These are phyloP conservation scores for Spicauda simplicius DNA, from an alignment of 2,888 invertebrate genomes.

Conservation along the genomic window DNA sequence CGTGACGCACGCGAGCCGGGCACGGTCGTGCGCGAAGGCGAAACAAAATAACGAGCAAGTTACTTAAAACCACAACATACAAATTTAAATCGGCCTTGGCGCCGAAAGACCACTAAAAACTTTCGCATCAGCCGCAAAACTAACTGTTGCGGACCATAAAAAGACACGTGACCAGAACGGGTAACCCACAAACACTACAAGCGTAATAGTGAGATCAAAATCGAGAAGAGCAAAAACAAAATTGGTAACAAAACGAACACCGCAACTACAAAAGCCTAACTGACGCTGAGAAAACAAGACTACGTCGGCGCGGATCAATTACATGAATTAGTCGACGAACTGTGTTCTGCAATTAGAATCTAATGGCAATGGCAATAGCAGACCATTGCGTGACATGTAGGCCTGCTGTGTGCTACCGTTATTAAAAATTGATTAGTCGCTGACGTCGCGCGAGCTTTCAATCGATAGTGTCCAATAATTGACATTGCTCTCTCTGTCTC, in stretches of 20 bases:
- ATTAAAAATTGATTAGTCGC: conserved; percentile 63
- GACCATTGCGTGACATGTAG: conserved; percentile 53
- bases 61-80: conserved; percentile 43
- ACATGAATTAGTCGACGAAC: conserved; percentile 57
- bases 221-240: background rate
- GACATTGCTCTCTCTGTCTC: background rate
- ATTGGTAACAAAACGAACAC: conserved; percentile 28
- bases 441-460: conserved; percentile 62
- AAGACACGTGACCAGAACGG: conserved; percentile 29
- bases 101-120: conserved; percentile 6
- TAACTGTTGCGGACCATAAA: conserved; percentile 26
- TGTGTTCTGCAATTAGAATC: conserved; percentile 66
- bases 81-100: conserved; percentile 13
- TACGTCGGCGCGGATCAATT: conserved; percentile 44
- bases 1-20: conserved; percentile 68
- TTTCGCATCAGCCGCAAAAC: conserved; percentile 19
- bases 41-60: conserved; percentile 40
- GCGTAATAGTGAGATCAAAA: conserved; percentile 16
- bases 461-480: conserved; percentile 56
- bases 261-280: conserved; percentile 36
- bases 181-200: conserved; percentile 15
- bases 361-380: conserved; percentile 52
- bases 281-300: conserved; percentile 45
- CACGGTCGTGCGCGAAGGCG: conserved; percentile 49
- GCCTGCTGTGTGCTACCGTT: conserved; percentile 55